These are phyloP conservation scores for Heteropelma amictum DNA, from an alignment of 2,888 invertebrate genomes.

Conservation along the genomic window DNA sequence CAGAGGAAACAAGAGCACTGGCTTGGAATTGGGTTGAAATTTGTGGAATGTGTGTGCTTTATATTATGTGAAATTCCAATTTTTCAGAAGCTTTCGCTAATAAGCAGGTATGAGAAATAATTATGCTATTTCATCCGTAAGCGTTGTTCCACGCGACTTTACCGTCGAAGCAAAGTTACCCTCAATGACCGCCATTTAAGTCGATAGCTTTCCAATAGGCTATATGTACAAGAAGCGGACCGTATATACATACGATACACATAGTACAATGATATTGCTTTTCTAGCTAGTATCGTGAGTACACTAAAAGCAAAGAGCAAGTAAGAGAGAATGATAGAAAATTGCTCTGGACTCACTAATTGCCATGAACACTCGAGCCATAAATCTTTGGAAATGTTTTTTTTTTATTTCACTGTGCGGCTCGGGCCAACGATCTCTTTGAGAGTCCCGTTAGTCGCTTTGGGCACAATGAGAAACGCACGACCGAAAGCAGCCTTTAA, in stretches of 20 bases:
- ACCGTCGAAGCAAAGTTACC: constrained; percentile 6
- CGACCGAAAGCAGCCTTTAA: constrained; percentile 38
- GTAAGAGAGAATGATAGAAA: constrained; percentile 7
- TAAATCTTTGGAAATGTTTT: constrained; percentile 43
- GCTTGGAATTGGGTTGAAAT: no score
- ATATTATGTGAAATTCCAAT: neutral
- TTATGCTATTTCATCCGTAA: neutral
- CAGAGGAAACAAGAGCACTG: no score
- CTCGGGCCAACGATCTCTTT: constrained; percentile 38
- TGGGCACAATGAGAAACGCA: constrained; percentile 13
- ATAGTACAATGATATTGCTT: constrained; percentile 13
- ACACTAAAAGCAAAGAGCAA: neutral
- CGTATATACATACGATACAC: neutral
- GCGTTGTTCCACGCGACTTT: neutral
- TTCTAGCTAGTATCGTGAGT: constrained; percentile 16
- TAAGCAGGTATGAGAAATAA: constrained; percentile 10
- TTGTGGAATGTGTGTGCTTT: no score
- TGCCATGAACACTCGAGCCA: constrained; percentile 39
- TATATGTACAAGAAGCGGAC: neutral
- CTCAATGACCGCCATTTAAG: neutral
- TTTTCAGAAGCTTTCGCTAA: neutral
- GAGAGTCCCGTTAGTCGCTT: constrained; percentile 36
- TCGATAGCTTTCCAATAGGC: constrained; percentile 5
- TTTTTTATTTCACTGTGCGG: constrained; percentile 41
- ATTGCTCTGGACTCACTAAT: constrained; percentile 47